phyloP scores from a whole-genome alignment of 35 echinoderm and acorn worm species.

The Holothuria glaberrima region DNA sequence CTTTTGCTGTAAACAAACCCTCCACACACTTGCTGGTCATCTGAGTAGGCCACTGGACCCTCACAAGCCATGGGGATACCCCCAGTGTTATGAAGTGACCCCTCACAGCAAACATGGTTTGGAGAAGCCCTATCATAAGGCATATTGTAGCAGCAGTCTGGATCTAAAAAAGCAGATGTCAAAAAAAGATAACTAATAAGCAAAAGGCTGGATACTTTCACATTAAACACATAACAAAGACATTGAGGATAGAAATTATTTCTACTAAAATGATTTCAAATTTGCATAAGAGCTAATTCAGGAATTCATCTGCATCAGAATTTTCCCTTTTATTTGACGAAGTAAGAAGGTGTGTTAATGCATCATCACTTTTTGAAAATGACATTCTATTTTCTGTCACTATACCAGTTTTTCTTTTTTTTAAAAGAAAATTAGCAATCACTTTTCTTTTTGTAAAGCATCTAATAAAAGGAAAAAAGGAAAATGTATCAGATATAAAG shows the following conservation, averaged over 20 bases:
- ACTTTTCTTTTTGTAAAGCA: no score
- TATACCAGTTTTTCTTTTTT: no score
- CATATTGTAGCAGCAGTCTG: not conserved
- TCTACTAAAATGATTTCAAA: no score
- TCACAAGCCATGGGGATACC: slow-evolving; percentile 29
- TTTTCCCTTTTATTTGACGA: not conserved
- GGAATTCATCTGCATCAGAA: not conserved
- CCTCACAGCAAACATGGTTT: slow-evolving; percentile 17
- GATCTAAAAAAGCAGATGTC: not conserved
- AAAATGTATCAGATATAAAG: no score
- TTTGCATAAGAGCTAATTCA: no score
- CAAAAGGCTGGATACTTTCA: no score
- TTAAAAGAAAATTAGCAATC: no score
- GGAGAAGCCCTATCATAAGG: not conserved
- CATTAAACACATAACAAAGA: not conserved
- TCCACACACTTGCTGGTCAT: slow-evolving; percentile 27
- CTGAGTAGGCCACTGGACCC: not conserved
- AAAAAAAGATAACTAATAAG: no score
- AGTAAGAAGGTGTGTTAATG: not conserved
- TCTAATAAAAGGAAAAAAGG: no score
- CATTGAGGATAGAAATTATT: no score
- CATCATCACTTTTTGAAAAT: no score
- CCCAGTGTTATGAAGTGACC: not conserved
- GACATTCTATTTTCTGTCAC: not conserved
- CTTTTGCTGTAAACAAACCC: slow-evolving; percentile 16